Evolutionary conservation across 2,113 vertebrate genomes (phyloP), one percentile per base, ranked within the genome.

Genomic region (Pongo pygmaeus): DNA sequence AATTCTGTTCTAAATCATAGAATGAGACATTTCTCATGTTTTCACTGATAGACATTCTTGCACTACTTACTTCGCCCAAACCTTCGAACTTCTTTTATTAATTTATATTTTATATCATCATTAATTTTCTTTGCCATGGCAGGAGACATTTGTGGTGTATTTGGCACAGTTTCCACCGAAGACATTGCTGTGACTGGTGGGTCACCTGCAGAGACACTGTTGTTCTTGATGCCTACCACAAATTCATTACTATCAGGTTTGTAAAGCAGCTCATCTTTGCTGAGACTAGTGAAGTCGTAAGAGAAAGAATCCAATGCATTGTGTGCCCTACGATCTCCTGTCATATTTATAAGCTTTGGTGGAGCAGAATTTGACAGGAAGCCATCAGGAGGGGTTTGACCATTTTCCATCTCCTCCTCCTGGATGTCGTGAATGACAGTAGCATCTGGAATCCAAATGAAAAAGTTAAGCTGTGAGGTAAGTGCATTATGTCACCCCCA

Each of bases 81-180:
- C 96, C 99, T 99, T 89, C 99, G 99, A 98, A 99, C 99, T 97
- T 99, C 99, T 96, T 99, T 99, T 97, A 99, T 99, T 97, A 99
- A 98, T 91, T 99, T 98, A 25, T 98, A 98, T 94, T 99, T 99
- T 96, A 99, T 98, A 96, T 99, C 99, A 25, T 99, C 98, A 22
- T 99, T 99, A 97, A 61, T 99, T 70, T 99, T 99, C 5, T 74
- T 18, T 81, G 99, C 10, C 97, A 98, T 98, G 27, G n/a, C 96
- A 10, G 97, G 96, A 46, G 97, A 97, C 70, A 98, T 95, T 94
- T 98, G 98, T 46, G 96, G 89, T 0, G 89, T 95, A 91, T 96
- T 96, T 94, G 98, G 98, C 83, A 75, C 81, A 6, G 97, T 74
- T 72, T 98, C 99, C 0, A 91, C 91, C 32, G 98, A 87, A 7